Evolutionary conservation across 2,797 vertebrate species (phyloP).

Genomic region (Sebastiscus albofasciatus): DNA sequence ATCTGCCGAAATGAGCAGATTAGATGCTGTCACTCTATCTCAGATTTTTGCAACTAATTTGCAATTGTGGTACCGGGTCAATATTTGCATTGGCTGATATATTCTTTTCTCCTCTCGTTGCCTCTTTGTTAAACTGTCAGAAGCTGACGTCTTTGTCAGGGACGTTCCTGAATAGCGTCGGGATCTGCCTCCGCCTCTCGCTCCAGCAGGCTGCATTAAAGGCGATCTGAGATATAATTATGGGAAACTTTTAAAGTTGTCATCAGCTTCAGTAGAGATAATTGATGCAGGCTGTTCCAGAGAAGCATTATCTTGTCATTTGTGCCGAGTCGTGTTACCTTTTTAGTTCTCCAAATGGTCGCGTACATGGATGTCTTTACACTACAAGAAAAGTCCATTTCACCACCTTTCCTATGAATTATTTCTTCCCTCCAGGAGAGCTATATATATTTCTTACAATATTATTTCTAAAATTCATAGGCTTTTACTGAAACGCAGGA

Average conservation of each 20-base stretch:
- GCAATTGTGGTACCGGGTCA: conserved; percentile 68
- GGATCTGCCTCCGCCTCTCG: conserved; percentile 1
- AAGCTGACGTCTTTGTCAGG: conserved; percentile 71
- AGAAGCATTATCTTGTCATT: conserved; percentile 46
- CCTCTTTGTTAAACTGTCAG: conserved; percentile 79
- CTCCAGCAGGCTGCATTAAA: conserved; percentile 12
- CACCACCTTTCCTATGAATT: conserved; percentile 70
- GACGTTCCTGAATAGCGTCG: conserved; percentile 44
- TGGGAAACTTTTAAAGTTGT: conserved; percentile 28
- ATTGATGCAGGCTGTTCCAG: conserved; percentile 43
- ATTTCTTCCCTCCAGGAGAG: conserved; percentile 64
- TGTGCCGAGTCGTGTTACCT: conserved; percentile 50
- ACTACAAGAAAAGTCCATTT: conserved; percentile 82
- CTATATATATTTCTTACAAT: conserved; percentile 63
- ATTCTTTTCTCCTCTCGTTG: conserved; percentile 62
- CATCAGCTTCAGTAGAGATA: conserved; percentile 43
- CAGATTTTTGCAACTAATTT: conserved; percentile 66
- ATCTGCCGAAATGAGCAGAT: conserved; percentile 54
- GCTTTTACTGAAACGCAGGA: conserved; percentile 64
- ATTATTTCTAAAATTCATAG: conserved; percentile 74
- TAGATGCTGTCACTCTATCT: conserved; percentile 57
- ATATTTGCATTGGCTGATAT: conserved; percentile 78
- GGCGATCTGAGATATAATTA: conserved; percentile 33
- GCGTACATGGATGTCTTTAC: conserved; percentile 67
- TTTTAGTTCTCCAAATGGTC: conserved; percentile 52